Evolutionary conservation across 2,888 invertebrate species (phyloP), one percentile per base, ranked within the genome.

Genomic region (Tenthredo mesomela): DNA sequence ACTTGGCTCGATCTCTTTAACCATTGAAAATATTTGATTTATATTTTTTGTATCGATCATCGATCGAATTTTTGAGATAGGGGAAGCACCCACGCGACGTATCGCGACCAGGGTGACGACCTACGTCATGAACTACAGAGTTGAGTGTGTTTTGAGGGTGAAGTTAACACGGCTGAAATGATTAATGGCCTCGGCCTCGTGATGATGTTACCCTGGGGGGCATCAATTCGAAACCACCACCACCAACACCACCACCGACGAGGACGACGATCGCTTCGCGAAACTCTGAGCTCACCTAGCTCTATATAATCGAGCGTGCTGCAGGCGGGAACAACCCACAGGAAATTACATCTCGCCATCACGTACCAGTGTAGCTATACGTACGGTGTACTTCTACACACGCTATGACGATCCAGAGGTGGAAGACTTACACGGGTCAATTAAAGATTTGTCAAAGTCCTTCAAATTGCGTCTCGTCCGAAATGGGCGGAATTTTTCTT

Each of bases 151-250:
- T 90, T 89, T 88, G 89, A 90, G 88, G 89, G 87, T 88, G 89
- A 90, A 91, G 90, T 89, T 91, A 90, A 89, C 91, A 88, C 88
- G 88, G 88, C 86, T 87, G 88, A 86, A 89, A 89, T 91, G 91
- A 91, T 90, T 91, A 91, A 91, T 91, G 88, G 88, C 87, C 86
- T 85, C 78, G 50, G 84, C 84, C 85, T 82, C 87, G 87, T 85
- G 86, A 86, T 88, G 89, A 90, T 90, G 89, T 90, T 88, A 88
- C 90, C 88, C 89, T 86, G 70, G 88, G 89, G 90, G 88, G 90
- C 89, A 90, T 91, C 90, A 89, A 91, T 91, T 89, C 90, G 88
- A 86, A 84, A 85, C 82, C 85, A 77, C 40, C 29, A 29, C 29
- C 71, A 37, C 37, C 37, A 85, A 78, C 85, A 77, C 40, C 50